Evolutionary conservation across 2,797 vertebrate species (phyloP).

Genomic region (Gambelia wislizenii): DNA sequence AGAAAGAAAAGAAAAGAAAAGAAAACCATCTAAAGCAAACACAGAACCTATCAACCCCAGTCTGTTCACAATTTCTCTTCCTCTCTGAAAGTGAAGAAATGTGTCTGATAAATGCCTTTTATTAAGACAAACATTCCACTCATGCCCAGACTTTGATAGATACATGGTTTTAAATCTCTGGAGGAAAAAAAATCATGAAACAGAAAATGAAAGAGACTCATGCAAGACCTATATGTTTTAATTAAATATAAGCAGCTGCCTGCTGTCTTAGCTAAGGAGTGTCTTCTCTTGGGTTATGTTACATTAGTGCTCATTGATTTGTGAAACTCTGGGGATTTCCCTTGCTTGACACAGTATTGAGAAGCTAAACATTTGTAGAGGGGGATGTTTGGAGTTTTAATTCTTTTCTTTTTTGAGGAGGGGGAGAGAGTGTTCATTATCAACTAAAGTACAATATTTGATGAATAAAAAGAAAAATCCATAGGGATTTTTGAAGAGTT

Average conservation of each 20-base stretch:
- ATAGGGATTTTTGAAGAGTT: conserved; percentile 64
- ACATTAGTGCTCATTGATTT: conserved; percentile 70
- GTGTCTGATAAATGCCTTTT: not conserved
- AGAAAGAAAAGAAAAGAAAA: too few species aligned
- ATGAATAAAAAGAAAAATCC: conserved; percentile 68
- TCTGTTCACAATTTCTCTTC: conserved; percentile 37
- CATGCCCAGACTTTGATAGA: conserved; percentile 43
- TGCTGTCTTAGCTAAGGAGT: conserved; percentile 60
- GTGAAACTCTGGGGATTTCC: conserved; percentile 66
- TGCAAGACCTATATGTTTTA: conserved; percentile 66
- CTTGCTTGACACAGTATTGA: conserved; percentile 57
- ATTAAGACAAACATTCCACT: not conserved
- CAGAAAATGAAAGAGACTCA: conserved; percentile 60
- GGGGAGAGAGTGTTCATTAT: conserved; percentile 65
- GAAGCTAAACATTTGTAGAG: conserved; percentile 60
- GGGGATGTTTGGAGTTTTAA: not conserved
- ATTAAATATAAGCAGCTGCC: conserved; percentile 67
- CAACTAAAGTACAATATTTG: conserved; percentile 55
- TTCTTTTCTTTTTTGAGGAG: not conserved
- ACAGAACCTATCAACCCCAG: not conserved
- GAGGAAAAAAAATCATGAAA: conserved; percentile 39
- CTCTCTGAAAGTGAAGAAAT: conserved; percentile 32
- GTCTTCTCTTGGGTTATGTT: conserved; percentile 60
- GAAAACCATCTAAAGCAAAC: accelerated
- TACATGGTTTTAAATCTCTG: conserved; percentile 49